phyloP scores from a whole-genome alignment of 2,888 invertebrate genomes.

The Homarus gammarus region DNA sequence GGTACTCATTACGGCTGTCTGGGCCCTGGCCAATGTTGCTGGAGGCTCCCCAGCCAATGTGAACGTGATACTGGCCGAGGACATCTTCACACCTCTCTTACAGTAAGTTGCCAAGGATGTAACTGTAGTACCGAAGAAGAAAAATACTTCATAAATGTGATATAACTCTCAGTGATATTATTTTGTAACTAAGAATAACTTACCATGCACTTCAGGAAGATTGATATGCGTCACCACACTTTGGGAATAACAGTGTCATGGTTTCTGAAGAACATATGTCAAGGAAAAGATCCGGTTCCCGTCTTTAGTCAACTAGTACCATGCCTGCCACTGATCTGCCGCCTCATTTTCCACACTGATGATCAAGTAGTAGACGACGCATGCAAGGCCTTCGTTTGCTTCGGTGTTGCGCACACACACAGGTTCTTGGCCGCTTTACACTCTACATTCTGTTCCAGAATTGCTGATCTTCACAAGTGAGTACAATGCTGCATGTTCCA shows the following conservation, averaged over 20 bases:
- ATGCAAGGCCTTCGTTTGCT: not conserved
- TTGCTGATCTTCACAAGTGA: not conserved
- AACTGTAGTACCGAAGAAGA: not conserved
- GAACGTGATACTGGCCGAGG: not conserved
- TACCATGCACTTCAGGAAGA: not conserved
- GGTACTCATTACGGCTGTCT: not conserved
- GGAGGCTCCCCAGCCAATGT: not conserved
- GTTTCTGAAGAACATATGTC: not conserved
- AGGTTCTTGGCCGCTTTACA: not conserved
- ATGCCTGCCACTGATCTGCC: not conserved
- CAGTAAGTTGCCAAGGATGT: not conserved
- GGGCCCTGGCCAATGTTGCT: not conserved
- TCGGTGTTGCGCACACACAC: not conserved
- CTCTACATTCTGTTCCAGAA: not conserved
- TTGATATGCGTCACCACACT: not conserved
- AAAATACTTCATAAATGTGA: not conserved
- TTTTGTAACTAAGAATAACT: not conserved
- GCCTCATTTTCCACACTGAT: not conserved
- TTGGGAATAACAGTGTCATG: not conserved
- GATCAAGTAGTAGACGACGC: not conserved
- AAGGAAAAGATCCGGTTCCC: not conserved
- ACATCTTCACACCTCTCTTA: not conserved
- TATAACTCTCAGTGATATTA: not conserved
- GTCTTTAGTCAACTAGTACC: not conserved
- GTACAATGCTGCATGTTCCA: not conserved